Evolutionary conservation across 2,797 vertebrate genomes (phyloP).

Genomic region (Brotula barbata): DNA sequence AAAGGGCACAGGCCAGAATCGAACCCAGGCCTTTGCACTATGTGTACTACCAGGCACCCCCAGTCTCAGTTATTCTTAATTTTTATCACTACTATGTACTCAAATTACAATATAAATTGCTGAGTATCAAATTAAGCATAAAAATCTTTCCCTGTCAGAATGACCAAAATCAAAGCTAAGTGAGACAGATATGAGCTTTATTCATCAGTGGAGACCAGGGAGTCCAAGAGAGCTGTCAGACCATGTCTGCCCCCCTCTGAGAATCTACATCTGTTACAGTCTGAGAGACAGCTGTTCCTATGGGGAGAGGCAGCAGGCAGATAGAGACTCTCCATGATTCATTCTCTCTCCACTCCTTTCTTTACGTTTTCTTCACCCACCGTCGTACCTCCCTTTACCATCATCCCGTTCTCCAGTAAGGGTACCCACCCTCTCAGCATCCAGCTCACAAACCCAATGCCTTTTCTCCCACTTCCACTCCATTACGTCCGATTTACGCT

Average conservation of each 20-base stretch:
- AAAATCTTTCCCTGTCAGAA: too few relatives aligned
- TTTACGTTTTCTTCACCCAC: too few relatives aligned
- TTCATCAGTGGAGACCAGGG: slow-evolving; percentile 24
- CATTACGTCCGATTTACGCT: slow-evolving; percentile 41
- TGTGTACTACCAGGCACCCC: too few relatives aligned
- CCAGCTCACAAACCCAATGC: slow-evolving; percentile 23
- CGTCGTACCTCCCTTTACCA: slow-evolving; percentile 15
- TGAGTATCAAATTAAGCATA: too few relatives aligned
- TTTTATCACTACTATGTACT: too few relatives aligned
- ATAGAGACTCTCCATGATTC: slow-evolving; percentile 38
- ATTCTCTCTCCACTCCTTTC: slow-evolving; percentile 18
- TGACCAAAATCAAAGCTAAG: slow-evolving; percentile 3
- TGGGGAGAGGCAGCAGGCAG: slow-evolving; percentile 74
- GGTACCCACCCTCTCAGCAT: slow-evolving; percentile 12
- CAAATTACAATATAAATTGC: too few relatives aligned
- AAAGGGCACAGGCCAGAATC: too few relatives aligned
- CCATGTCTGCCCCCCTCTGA: slow-evolving; percentile 53
- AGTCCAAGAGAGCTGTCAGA: slow-evolving; percentile 44
- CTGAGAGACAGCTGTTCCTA: slow-evolving; percentile 76
- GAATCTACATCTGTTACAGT: slow-evolving; percentile 72
- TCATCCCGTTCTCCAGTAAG: not conserved
- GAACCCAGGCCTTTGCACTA: too few relatives aligned
- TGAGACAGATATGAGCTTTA: slow-evolving; percentile 24
- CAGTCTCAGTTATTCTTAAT: too few relatives aligned
- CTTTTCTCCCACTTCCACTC: slow-evolving; percentile 33